These are phyloP conservation scores for Scalopus aquaticus DNA, from an alignment of 2,113 vertebrate genomes.

Conservation along the genomic window DNA sequence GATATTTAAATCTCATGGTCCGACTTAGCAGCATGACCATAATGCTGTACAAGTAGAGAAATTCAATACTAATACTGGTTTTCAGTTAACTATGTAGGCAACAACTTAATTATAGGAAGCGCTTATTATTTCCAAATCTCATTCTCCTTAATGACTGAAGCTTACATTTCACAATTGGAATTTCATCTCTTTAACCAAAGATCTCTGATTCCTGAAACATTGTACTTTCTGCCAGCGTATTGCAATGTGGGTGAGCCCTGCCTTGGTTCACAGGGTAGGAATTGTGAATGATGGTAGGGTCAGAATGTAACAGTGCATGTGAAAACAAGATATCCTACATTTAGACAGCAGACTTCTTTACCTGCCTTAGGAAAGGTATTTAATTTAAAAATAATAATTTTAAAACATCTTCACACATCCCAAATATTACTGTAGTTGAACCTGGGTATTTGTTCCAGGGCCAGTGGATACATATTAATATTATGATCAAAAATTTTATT, in stretches of 20 bases:
- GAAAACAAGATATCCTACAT: background rate
- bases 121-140: slow-evolving; percentile 7
- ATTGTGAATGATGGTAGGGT: background rate
- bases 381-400: slow-evolving; percentile 6
- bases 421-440: background rate
- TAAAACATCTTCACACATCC: background rate
- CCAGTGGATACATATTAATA: background rate
- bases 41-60: background rate
- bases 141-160: background rate
- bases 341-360: background rate
- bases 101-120: background rate
- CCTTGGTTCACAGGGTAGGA: background rate
- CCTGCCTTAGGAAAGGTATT: background rate
- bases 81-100: background rate
- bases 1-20: background rate
- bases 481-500: background rate
- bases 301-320: background rate
- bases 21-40: background rate
- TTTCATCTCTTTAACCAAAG: background rate
- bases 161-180: background rate
- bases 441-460: background rate
- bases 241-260: background rate
- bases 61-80: background rate
- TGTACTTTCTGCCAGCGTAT: background rate
- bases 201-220: background rate